Evolutionary conservation across 2,797 vertebrate genomes (phyloP).

Genomic region (Cyclura pinguis): DNA sequence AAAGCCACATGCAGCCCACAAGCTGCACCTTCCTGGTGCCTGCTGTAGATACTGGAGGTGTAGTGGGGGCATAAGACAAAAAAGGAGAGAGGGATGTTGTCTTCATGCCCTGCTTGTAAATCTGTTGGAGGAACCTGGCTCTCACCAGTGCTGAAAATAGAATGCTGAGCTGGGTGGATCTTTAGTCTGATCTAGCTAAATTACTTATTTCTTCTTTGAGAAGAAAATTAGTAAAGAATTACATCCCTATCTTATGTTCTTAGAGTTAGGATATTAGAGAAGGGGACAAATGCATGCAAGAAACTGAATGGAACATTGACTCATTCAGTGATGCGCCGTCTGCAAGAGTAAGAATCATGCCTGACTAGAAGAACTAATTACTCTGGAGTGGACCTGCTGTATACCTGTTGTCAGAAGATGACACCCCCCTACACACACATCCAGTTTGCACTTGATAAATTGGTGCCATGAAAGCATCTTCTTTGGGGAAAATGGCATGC

Average conservation of each 20-base stretch:
- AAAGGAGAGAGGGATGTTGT: not conserved
- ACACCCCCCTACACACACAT: not conserved
- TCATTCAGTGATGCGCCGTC: not conserved
- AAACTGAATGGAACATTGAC: too few relatives aligned
- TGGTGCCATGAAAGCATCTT: not conserved
- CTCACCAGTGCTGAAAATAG: not conserved
- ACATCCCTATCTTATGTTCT: not conserved
- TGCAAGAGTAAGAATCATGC: not conserved
- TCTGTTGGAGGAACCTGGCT: not conserved
- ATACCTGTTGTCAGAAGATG: not conserved
- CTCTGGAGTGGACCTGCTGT: not conserved
- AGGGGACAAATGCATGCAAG: not conserved
- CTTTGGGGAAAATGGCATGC: not conserved
- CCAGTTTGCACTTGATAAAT: not conserved
- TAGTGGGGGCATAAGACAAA: not conserved
- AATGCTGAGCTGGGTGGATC: not conserved
- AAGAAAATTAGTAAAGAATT: too few relatives aligned
- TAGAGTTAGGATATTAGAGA: not conserved
- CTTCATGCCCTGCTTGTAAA: not conserved
- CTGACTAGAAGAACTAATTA: not conserved
- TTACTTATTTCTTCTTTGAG: too few relatives aligned
- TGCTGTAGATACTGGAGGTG: not conserved
- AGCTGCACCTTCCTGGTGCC: not conserved
- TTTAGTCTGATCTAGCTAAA: not conserved
- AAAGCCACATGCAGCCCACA: not conserved